Evolutionary conservation across 2,113 vertebrate species (phyloP).

Genomic region (Oncorhynchus clarkii): DNA sequence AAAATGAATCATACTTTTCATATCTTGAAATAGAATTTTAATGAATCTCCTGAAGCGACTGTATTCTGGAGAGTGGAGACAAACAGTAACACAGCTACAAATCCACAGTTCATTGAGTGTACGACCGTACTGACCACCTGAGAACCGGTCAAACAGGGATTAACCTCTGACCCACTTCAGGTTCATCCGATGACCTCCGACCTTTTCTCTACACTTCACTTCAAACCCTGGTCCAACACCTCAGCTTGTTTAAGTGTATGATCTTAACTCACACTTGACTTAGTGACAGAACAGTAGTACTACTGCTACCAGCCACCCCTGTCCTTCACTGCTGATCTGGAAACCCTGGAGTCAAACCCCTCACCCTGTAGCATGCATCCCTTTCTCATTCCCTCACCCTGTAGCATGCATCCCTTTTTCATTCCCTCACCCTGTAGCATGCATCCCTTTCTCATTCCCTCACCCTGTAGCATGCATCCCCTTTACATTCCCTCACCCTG

Average conservation of each 20-base stretch:
- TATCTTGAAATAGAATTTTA: not conserved
- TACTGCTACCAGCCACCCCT: not conserved
- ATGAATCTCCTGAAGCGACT: not conserved
- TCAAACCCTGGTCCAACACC: no score
- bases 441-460: no score
- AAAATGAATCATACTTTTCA: not conserved
- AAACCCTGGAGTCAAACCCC: not conserved
- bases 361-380: no score
- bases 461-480: no score
- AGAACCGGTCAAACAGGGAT: constrained; percentile 44
- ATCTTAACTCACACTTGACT: not conserved
- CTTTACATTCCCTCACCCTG: no score
- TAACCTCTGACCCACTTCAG: constrained; percentile 49
- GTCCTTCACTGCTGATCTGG: constrained; percentile 20
- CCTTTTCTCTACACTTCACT: constrained; percentile 42
- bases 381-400: no score
- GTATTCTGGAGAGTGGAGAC: not conserved
- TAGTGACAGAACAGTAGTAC: not conserved
- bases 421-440: no score
- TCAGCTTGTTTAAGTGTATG: no score
- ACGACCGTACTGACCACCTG: not conserved
- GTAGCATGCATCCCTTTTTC: no score
- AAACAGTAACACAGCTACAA: not conserved
- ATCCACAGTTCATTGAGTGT: not conserved
- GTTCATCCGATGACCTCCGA: constrained; percentile 26